Evolutionary conservation across 2,888 invertebrate genomes (phyloP), one percentile per base, ranked within the genome.

Genomic region (Atherix ibis): DNA sequence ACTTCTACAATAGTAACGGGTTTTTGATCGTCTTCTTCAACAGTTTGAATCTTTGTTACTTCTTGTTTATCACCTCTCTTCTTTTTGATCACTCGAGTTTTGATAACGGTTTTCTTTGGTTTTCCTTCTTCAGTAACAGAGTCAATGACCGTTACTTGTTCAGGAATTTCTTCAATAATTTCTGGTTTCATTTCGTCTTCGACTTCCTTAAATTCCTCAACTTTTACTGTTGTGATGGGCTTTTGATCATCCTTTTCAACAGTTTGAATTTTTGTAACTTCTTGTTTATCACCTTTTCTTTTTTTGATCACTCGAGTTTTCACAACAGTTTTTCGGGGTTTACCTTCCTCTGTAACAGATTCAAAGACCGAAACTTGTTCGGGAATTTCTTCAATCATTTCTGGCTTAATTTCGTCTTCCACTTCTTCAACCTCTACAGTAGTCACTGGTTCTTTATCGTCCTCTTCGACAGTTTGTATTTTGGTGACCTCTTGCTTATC

Each of bases 231-330:
- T 5, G 49, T 52, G 35, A 56, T 44, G 5, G 58, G 57, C 36
- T 47, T 40, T 40, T 62, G 52, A 10, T 53, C 54, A 29, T 57
- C 58, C 47, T 58, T 56, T 36, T 60, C 54, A 4, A 56, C 46
- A 1, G 60, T 60, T 25, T 53, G 50, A 37, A 63, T 59, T 45
- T 54, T 53, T 3, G 56, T 59, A 4, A 51, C 47, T 48, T 59
- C 54, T 38, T 49, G 46, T 38, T 48, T 50, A 12, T 39, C 43
- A 6, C 47, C 51, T 27, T 43, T 43, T 4, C 41, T 41, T 36
- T 47, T 52, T 34, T 48, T 50, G 14, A 46, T 44, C 2, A 43
- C 40, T 3, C 46, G 40, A 27, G 47, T 48, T 45, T 53, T 52
- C 3, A 54, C 54, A 12, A 46, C 39, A 44, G 39, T 49, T 38